Evolutionary conservation across 2,888 invertebrate genomes (phyloP), one percentile per base, ranked within the genome.

Genomic region (Tyria jacobaeae): DNA sequence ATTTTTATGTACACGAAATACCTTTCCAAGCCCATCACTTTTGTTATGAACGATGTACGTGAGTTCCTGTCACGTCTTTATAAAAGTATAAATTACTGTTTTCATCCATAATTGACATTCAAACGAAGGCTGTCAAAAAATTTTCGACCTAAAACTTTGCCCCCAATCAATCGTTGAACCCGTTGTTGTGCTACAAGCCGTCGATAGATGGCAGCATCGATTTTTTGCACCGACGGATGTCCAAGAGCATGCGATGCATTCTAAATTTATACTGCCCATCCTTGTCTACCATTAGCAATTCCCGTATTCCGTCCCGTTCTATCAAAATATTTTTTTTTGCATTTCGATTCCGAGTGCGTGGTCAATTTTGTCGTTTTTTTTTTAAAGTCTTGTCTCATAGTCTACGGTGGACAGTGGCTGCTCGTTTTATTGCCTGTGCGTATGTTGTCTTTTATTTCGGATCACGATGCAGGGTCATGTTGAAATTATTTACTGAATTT

Each of bases 211-310:
- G 90, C 90, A 83, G 81, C 78, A 76, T 78, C 76, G 83, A 81
- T 87, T 91, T 90, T 92, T 92, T 88, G 87, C 89, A 81, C 71
- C 90, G 84, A 88, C 92, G 93, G 93, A 93, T 93, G 93, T 91
- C 87, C 84, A 84, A 81, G 87, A 83, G 91, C 93, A 92, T 91
- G 93, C 92, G 92, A 87, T 90, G 93, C 93, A 94, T 94, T 92
- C 90, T 90, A 92, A 93, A 89, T 91, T 91, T 83, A 88, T 85
- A 84, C 86, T 80, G 78, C 73, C 85, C 80, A 80, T 89, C 82
- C 85, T 86, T 74, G 79, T 90, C 89, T 85, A 81, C 81, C 88
- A 77, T 75, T 72, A 78, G 72, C 76, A 62, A 60, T 61, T 70
- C 66, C 68, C 76, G 83, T 87, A 76, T 70, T 64, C 82, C 76